phyloP scores from a whole-genome alignment of 1,140 invertebrate species.

The Pentalonia nigronervosa region DNA sequence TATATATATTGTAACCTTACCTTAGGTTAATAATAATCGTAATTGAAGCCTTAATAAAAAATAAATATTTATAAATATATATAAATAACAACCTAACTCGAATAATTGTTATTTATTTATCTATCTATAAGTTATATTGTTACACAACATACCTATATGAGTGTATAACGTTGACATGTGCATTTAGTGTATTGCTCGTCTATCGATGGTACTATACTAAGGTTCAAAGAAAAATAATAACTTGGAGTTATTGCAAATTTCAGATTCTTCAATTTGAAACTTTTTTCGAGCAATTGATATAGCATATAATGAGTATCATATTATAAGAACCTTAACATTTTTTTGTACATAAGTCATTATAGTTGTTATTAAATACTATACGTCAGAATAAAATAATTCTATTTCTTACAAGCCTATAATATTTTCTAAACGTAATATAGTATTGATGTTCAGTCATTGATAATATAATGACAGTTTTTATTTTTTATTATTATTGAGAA shows the following conservation, averaged over 20 bases:
- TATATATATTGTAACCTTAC: too few species aligned
- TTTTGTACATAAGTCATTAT: too few species aligned
- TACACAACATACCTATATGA: too few species aligned
- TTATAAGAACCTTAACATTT: neutral
- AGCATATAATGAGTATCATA: neutral
- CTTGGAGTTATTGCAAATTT: neutral
- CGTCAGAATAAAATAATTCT: neutral
- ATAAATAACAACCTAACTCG: too few species aligned
- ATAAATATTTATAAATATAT: too few species aligned
- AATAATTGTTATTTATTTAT: too few species aligned
- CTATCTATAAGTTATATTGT: too few species aligned
- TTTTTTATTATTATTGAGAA: neutral
- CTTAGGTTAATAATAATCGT: too few species aligned
- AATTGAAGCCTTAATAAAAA: too few species aligned
- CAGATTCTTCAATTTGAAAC: neutral
- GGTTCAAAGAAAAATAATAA: neutral
- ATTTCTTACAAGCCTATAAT: neutral
- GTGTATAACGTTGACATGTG: neutral
- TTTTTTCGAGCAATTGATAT: neutral
- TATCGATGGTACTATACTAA: neutral
- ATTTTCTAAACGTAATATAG: neutral
- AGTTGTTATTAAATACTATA: neutral
- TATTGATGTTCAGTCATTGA: neutral
- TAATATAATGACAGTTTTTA: neutral
- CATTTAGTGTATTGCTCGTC: neutral